These are phyloP conservation scores for Pogonophryne albipinna DNA, from an alignment of 2,797 vertebrate genomes.

Conservation along the genomic window DNA sequence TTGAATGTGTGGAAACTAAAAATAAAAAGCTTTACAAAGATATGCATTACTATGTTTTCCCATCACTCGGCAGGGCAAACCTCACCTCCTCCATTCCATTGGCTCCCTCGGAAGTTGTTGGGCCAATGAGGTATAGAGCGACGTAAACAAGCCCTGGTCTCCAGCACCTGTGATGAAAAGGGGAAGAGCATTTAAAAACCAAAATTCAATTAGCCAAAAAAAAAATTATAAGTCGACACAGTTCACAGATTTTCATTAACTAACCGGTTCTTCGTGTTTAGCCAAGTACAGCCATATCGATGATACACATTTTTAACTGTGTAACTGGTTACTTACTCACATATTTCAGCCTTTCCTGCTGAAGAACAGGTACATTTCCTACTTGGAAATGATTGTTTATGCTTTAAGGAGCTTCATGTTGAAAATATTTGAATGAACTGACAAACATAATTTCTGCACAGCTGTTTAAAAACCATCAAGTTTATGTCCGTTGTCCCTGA, in stretches of 20 bases:
- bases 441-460: not conserved
- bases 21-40: not conserved
- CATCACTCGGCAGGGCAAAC: not conserved
- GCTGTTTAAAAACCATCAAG: not conserved
- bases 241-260: not conserved
- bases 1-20: not conserved
- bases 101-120: slow-evolving; percentile 96
- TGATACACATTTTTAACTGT: too few species aligned
- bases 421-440: not conserved
- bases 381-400: too few species aligned
- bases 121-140: slow-evolving; percentile 91
- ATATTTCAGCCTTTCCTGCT: not conserved
- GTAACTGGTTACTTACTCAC: not conserved
- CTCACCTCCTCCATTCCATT: slow-evolving; percentile 97
- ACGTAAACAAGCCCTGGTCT: slow-evolving; percentile 94
- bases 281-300: too few species aligned
- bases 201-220: not conserved
- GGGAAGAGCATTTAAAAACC: not conserved
- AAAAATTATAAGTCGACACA: not conserved
- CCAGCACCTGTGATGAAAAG: slow-evolving; percentile 88
- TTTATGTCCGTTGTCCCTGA: not conserved
- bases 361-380: not conserved
- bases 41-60: not conserved
- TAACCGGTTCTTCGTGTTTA: too few species aligned
- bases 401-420: not conserved